Conservation (phyloP, 2,888 invertebrate species). For the Cosmia trapezina region DNA sequence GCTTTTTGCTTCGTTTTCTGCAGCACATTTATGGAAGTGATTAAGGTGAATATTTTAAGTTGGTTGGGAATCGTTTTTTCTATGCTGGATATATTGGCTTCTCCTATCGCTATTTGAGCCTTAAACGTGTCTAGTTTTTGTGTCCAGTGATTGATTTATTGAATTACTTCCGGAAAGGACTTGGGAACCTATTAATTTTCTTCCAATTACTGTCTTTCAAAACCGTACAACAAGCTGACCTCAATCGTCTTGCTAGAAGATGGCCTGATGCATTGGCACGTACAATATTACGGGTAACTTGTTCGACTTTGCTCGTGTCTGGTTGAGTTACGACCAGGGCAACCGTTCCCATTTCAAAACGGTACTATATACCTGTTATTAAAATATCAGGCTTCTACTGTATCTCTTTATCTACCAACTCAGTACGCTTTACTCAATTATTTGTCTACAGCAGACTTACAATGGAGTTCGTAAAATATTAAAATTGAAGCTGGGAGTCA, state of each 20-base stretch:
- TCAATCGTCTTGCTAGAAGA: slow-evolving; percentile 41
- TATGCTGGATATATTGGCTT: not conserved
- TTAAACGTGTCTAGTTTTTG: slow-evolving; percentile 12
- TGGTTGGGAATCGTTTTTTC: slow-evolving; percentile 28
- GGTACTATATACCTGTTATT: slow-evolving; percentile 55
- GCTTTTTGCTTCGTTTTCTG: slow-evolving; percentile 50
- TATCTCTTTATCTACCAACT: slow-evolving; percentile 13
- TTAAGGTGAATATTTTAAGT: slow-evolving; percentile 44
- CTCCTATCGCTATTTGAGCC: not conserved
- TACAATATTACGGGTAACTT: slow-evolving; percentile 44
- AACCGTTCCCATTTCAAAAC: slow-evolving; percentile 48
- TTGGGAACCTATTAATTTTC: slow-evolving; percentile 5
- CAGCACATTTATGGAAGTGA: slow-evolving; percentile 44
- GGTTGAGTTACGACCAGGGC: slow-evolving; percentile 44
- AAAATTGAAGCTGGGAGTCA: slow-evolving; percentile 5
- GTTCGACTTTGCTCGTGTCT: slow-evolving; percentile 39
- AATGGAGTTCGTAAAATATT: slow-evolving; percentile 24
- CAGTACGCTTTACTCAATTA: slow-evolving; percentile 9
- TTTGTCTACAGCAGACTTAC: slow-evolving; percentile 8
- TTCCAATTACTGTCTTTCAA: slow-evolving; percentile 38
- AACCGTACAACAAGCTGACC: slow-evolving; percentile 24
- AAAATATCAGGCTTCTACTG: slow-evolving; percentile 38
- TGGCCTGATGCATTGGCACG: slow-evolving; percentile 43
- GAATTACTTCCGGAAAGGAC: not conserved
- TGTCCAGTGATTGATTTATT: slow-evolving; percentile 7